Conservation (phyloP, 2,113 vertebrate species). For the Gopherus evgoodei region DNA sequence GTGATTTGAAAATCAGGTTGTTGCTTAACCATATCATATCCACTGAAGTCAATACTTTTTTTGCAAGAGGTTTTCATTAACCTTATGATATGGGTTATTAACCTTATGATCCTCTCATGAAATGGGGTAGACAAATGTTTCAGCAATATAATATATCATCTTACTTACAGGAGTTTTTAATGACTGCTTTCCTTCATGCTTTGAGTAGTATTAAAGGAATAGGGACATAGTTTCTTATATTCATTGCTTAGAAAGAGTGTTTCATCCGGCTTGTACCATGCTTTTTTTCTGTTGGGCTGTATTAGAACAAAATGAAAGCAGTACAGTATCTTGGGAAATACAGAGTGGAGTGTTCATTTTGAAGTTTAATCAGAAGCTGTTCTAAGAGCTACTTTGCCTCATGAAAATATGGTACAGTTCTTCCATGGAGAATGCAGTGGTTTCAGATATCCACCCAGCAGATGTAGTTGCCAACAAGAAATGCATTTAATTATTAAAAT, state of each 20-base stretch:
- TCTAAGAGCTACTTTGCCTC: not conserved
- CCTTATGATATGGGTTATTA: not conserved
- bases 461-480: not conserved
- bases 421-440: not conserved
- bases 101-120: not conserved
- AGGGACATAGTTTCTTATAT: not conserved
- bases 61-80: not conserved
- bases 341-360: not conserved
- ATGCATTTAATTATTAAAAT: not conserved
- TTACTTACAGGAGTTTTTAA: too few species aligned
- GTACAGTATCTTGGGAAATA: not conserved
- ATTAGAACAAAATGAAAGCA: not conserved
- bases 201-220: not conserved
- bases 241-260: not conserved
- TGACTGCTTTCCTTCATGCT: not conserved
- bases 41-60: not conserved
- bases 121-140: too few species aligned
- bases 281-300: too few species aligned
- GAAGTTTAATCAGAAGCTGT: not conserved
- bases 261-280: not conserved
- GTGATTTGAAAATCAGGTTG: not conserved
- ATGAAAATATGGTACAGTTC: not conserved
- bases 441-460: not conserved
- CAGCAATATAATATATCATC: too few species aligned
- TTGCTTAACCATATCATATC: too few species aligned